Evolutionary conservation across 2,888 invertebrate species (phyloP).

Genomic region (Eupithecia centaureata): DNA sequence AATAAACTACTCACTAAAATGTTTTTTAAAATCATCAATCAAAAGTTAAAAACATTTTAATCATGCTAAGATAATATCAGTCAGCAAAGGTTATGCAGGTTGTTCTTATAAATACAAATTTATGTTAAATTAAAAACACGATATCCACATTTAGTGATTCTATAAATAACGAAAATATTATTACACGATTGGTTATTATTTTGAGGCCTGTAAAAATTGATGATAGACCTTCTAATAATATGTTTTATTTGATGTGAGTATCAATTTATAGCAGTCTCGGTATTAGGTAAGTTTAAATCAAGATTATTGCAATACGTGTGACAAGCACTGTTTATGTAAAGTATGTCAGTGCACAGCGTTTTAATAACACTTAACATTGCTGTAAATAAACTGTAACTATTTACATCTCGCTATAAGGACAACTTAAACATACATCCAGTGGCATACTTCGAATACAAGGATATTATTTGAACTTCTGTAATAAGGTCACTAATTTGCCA

Average conservation of each 20-base stretch:
- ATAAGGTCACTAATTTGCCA: conserved; percentile 51
- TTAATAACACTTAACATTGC: conserved; percentile 32
- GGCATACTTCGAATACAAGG: conserved; percentile 19
- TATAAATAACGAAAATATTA: not conserved
- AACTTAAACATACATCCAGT: conserved; percentile 25
- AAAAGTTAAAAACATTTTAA: not conserved
- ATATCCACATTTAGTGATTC: not conserved
- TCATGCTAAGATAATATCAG: not conserved
- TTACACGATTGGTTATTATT: not conserved
- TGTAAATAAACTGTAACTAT: conserved; percentile 34
- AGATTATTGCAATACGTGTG: conserved; percentile 37
- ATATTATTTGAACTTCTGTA: conserved; percentile 35
- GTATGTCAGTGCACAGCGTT: conserved; percentile 41
- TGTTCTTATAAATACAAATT: not conserved
- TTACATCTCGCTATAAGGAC: conserved; percentile 31
- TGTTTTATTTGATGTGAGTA: conserved; percentile 34
- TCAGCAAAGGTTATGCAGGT: not conserved
- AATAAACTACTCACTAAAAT: not conserved
- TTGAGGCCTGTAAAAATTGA: conserved; percentile 2
- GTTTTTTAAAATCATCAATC: not conserved
- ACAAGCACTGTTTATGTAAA: conserved; percentile 37
- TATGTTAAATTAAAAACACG: not conserved
- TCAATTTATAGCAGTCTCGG: conserved; percentile 19
- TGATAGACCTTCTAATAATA: not conserved
- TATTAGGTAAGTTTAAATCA: conserved; percentile 40